Conservation (phyloP, 2,888 invertebrate genomes). For the Pediacus dermestoides region DNA sequence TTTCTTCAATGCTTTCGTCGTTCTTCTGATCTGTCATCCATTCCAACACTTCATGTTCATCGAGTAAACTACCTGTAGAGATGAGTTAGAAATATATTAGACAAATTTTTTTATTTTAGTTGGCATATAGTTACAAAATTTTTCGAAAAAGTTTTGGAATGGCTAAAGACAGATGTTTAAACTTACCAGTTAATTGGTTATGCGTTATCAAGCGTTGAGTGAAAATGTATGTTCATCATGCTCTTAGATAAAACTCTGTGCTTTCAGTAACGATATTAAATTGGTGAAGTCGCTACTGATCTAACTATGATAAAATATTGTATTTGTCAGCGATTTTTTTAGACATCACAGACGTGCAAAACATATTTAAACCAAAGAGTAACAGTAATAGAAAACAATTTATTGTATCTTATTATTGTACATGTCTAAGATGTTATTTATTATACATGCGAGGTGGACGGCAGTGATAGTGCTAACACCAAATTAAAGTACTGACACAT, state of each 20-base stretch:
- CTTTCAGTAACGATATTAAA: no score
- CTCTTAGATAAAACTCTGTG: no score
- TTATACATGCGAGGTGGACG: constrained; percentile 39
- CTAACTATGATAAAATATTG: constrained; percentile 7
- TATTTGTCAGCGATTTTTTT: constrained; percentile 10
- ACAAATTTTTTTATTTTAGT: constrained; percentile 1
- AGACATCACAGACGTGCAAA: constrained; percentile 7
- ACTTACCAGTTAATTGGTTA: constrained; percentile 26
- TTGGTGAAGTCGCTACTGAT: no score
- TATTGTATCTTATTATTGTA: constrained; percentile 31
- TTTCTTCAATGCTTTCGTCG: constrained; percentile 88
- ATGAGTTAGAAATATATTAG: constrained; percentile 9
- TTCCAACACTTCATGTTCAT: constrained; percentile 78
- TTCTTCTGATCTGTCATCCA: constrained; percentile 91
- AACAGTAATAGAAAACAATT: constrained; percentile 45
- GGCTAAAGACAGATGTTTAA: constrained; percentile 31
- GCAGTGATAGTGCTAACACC: constrained; percentile 38
- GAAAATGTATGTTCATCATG: no score
- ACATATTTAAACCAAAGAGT: constrained; percentile 29
- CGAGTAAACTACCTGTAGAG: constrained; percentile 63
- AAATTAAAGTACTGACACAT: constrained; percentile 21
- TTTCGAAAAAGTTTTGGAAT: constrained; percentile 41
- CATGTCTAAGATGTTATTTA: constrained; percentile 11
- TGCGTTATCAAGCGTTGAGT: no score
- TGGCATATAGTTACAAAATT: constrained; percentile 8